A percentile compares a stretch with the other conserved stretches of the same genome.
Evolutionary conservation across 92 coral and sea anemone genomes (phyloP).

Genomic region (Porites lobata): DNA sequence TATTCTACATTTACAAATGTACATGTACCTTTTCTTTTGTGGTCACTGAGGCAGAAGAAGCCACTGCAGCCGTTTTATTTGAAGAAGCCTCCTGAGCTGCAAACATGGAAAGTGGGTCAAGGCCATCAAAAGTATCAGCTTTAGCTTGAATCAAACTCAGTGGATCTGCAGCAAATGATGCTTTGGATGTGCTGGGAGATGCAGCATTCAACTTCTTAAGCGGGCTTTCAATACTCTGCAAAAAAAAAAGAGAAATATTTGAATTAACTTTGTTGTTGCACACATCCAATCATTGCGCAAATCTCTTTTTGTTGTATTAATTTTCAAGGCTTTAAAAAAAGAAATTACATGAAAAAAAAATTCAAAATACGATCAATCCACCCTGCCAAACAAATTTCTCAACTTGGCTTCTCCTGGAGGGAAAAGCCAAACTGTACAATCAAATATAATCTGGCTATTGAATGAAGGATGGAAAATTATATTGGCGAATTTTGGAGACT

Average conservation of each 20-base stretch:
- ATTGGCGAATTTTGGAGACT: constrained; percentile 43
- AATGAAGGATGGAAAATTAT: constrained; percentile 19
- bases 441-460: too few relatives aligned
- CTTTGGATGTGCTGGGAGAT: constrained; percentile 16
- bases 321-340: too few relatives aligned
- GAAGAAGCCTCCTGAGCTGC: constrained; percentile 84
- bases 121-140: constrained; percentile 78
- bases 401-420: too few relatives aligned
- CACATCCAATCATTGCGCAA: too few relatives aligned
- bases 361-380: too few relatives aligned
- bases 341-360: too few relatives aligned
- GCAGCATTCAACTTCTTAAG: constrained; percentile 52
- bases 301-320: too few relatives aligned
- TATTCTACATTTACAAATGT: too few relatives aligned
- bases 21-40: constrained; percentile 19
- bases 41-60: not conserved
- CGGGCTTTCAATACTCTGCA: constrained; percentile 73
- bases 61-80: not conserved
- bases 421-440: too few relatives aligned
- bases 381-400: too few relatives aligned
- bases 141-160: constrained; percentile 59
- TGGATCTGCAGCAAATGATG: constrained; percentile 69
- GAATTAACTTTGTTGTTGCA: too few relatives aligned
- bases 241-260: too few relatives aligned
- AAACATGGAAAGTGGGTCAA: constrained; percentile 98